Conservation (phyloP, 2,113 vertebrate genomes). For the Lichenostomus cassidix region DNA sequence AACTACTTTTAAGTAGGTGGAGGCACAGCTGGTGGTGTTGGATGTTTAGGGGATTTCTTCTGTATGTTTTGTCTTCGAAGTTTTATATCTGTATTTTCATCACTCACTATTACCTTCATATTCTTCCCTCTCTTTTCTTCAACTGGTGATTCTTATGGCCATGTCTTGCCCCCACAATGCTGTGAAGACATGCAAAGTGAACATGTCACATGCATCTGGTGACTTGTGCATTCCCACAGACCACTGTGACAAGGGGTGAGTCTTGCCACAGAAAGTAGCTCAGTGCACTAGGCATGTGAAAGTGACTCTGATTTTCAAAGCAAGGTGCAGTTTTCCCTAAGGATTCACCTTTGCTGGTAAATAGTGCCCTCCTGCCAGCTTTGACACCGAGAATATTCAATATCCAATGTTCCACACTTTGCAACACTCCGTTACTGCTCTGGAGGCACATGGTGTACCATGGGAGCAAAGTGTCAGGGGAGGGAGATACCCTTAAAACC, state of each 20-base stretch:
- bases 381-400: neutral
- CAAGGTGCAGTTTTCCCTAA: neutral
- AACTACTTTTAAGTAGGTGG: neutral
- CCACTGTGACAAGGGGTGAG: neutral
- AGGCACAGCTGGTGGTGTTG: neutral
- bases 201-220: neutral
- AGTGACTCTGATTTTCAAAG: neutral
- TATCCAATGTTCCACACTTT: neutral
- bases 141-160: neutral
- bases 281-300: neutral
- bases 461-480: neutral
- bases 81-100: neutral
- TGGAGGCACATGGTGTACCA: neutral
- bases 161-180: neutral
- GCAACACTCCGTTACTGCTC: neutral
- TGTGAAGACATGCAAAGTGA: neutral
- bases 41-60: constrained; percentile 32
- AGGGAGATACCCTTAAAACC: neutral
- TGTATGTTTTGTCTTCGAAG: neutral
- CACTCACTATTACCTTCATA: neutral
- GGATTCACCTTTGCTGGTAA: neutral
- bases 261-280: neutral
- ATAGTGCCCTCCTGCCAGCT: neutral
- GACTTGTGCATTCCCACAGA: neutral
- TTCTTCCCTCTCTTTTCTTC: neutral